phyloP scores from a whole-genome alignment of 2,113 vertebrate genomes.

The Agapornis roseicollis region DNA sequence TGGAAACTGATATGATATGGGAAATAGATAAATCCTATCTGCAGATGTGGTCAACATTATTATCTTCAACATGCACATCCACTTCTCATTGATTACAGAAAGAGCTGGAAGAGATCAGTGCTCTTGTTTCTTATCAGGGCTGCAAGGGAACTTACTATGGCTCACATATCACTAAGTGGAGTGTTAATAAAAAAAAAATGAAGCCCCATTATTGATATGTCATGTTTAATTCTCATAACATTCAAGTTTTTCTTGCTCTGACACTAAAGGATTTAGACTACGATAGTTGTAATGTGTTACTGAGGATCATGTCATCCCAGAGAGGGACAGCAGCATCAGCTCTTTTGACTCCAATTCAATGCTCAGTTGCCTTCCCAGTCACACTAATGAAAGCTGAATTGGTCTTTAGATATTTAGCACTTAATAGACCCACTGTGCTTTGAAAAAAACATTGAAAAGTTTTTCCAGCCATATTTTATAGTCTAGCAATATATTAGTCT shows the following conservation, averaged over 20 bases:
- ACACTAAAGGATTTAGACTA: neutral
- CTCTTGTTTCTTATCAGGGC: neutral
- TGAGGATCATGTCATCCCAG: neutral
- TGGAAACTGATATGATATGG: neutral
- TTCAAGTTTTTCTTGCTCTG: neutral
- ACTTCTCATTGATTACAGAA: neutral
- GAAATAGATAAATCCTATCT: neutral
- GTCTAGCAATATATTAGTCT: neutral
- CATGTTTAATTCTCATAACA: accelerated
- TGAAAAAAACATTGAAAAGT: neutral
- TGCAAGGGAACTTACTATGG: neutral
- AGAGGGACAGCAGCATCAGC: neutral
- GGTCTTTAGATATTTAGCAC: constrained; percentile 8
- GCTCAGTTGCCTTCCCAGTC: neutral
- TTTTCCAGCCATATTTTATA: neutral
- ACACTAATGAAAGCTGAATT: neutral
- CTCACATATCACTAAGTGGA: neutral
- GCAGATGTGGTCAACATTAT: neutral
- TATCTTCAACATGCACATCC: neutral
- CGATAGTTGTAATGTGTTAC: accelerated
- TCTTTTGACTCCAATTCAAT: neutral
- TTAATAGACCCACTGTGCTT: neutral
- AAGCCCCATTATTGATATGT: neutral
- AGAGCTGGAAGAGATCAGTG: neutral
- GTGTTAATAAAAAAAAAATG: neutral